Evolutionary conservation across 2,888 invertebrate genomes (phyloP), one percentile per base, ranked within the genome.

Genomic region (Eilema griseolum): DNA sequence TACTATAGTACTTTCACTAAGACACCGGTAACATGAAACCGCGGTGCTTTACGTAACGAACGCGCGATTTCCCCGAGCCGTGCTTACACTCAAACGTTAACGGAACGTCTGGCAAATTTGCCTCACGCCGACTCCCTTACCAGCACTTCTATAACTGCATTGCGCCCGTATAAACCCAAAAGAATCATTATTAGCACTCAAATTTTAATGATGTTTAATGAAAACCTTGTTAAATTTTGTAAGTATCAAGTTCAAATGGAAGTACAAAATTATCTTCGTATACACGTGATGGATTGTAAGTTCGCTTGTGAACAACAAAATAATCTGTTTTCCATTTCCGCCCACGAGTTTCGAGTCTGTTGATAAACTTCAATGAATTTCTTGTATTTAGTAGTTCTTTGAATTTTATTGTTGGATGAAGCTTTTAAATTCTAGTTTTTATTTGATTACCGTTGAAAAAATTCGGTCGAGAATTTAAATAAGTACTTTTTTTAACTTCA

Each of bases 111-210:
- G 94, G 81, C 90, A 82, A 78, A 84, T 80, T 83, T 76, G 83
- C 83, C 85, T 76, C 75, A 86, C 84, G 83, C 84, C 87, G 84
- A 83, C 85, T 87, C 85, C 83, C 85, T 85, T 84, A 83, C 83
- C 72, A 85, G 83, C 87, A 84, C 82, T 83, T 84, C 84, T 82
- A 83, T 91, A 91, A 91, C 94, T 94, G 94, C 94, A 95, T 90
- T 94, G 94, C 94, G 94, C 90, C 86, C 86, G 78, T 84, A 83
- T 71, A 80, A 82, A 82, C 74, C 77, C 73, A 75, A 80, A 81
- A 76, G 70, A 72, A 71, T 79, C 71, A 78, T 79, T 75, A 78
- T 71, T 75, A 71, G 74, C 71, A 75, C 76, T 80, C 73, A 74
- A 75, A 72, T 78, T 67, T 75, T 61, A 71, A 74, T 78, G 60